Percentiles rank a stretch among this genome's conserved stretches.
phyloP scores from a whole-genome alignment of 2,113 vertebrate species.

The Hemichromis elongatus region DNA sequence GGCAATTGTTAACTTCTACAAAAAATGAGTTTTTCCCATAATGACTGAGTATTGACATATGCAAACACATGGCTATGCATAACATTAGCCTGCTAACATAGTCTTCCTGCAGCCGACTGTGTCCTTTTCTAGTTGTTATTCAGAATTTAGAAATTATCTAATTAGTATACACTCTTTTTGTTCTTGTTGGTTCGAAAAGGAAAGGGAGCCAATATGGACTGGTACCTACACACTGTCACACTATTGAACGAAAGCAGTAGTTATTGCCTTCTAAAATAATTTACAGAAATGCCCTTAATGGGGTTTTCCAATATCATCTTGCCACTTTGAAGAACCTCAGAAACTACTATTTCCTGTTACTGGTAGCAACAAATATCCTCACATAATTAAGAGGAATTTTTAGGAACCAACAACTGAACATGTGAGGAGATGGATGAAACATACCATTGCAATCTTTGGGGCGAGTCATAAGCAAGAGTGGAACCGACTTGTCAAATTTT shows the following conservation, averaged over 20 bases:
- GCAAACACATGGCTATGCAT: neutral
- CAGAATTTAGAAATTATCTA: neutral
- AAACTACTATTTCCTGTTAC: neutral
- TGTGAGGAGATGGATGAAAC: neutral
- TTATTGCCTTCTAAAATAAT: too few species aligned
- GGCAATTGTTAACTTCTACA: neutral
- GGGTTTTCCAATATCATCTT: neutral
- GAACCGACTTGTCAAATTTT: neutral
- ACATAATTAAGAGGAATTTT: neutral
- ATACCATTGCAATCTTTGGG: neutral
- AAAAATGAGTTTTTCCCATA: neutral
- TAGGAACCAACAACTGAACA: neutral
- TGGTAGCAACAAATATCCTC: neutral
- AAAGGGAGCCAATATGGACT: neutral
- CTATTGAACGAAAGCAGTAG: too few species aligned
- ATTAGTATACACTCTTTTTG: neutral
- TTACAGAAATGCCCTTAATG: neutral
- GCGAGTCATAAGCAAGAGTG: neutral
- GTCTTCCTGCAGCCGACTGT: neutral
- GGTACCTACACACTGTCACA: neutral
- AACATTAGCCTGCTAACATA: neutral
- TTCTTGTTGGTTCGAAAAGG: neutral
- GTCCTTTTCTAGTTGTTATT: neutral
- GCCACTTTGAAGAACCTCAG: neutral
- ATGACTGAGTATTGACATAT: neutral